Evolutionary conservation across 2,797 vertebrate genomes (phyloP).

Genomic region (Echeneis naucrates): DNA sequence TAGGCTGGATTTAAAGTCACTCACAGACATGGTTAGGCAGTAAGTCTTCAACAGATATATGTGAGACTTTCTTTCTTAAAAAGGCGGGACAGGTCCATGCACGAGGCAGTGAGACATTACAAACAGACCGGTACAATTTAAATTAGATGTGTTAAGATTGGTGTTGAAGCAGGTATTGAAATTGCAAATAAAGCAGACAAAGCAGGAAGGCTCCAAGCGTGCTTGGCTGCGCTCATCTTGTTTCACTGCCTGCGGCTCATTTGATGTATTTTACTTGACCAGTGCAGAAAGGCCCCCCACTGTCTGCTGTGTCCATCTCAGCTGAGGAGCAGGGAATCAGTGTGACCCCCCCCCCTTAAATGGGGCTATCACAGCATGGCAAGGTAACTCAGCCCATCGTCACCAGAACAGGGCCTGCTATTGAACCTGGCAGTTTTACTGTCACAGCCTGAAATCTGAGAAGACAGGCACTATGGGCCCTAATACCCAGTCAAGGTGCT

Average conservation of each 20-base stretch:
- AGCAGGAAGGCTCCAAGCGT: not conserved
- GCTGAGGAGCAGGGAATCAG: slow-evolving; percentile 21
- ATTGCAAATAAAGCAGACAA: not conserved
- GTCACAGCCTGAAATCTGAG: slow-evolving; percentile 67
- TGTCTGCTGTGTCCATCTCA: slow-evolving; percentile 35
- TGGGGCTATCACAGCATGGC: slow-evolving; percentile 50
- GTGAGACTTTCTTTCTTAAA: slow-evolving; percentile 9
- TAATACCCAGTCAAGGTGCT: slow-evolving; percentile 66
- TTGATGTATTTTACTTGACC: slow-evolving; percentile 31
- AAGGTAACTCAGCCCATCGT: slow-evolving; percentile 54
- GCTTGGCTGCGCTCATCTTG: not conserved
- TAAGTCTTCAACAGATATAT: slow-evolving; percentile 33
- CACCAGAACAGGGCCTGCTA: slow-evolving; percentile 50
- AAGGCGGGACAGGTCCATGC: not conserved
- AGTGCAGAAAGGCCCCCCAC: slow-evolving; percentile 10
- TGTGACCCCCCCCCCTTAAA: slow-evolving; percentile 27
- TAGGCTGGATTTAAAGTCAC: slow-evolving; percentile 51
- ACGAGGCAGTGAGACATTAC: slow-evolving; percentile 5
- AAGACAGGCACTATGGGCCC: slow-evolving; percentile 66
- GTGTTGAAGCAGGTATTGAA: slow-evolving; percentile 1
- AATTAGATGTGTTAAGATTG: slow-evolving; percentile 16
- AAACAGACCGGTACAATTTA: not conserved
- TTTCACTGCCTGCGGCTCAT: slow-evolving; percentile 30
- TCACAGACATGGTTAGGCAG: slow-evolving; percentile 56
- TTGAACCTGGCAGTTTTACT: slow-evolving; percentile 72